Conservation (phyloP, 2,888 invertebrate genomes). For the Adelphocoris suturalis region DNA sequence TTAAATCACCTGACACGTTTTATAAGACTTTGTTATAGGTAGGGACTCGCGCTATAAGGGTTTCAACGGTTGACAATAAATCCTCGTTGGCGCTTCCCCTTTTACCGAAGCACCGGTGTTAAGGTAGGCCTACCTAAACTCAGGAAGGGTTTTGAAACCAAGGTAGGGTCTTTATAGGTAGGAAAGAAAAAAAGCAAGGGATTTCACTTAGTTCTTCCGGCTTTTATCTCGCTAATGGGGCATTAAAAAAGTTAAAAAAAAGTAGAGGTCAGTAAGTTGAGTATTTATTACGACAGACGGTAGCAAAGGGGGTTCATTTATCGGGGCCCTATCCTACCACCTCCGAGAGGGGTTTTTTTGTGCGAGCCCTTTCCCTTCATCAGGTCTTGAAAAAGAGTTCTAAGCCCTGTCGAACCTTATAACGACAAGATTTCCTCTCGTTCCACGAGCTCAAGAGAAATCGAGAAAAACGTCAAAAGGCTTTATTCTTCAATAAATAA, state of each 20-base stretch:
- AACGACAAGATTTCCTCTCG: constrained; percentile 28
- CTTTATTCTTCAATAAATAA: no score
- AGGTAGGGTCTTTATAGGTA: constrained; percentile 47
- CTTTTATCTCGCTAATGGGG: constrained; percentile 68
- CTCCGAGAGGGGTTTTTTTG: constrained; percentile 15
- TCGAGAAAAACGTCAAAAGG: neutral
- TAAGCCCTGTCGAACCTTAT: constrained; percentile 16
- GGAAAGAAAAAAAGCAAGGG: constrained; percentile 57
- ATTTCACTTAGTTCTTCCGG: constrained; percentile 71
- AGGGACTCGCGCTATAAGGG: constrained; percentile 34
- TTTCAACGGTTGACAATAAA: constrained; percentile 64
- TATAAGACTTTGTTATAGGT: constrained; percentile 50
- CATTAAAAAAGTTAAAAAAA: constrained; percentile 66
- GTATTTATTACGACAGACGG: constrained; percentile 69
- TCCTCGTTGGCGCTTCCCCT: constrained; percentile 58
- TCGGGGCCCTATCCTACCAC: constrained; percentile 46
- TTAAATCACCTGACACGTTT: constrained; percentile 61
- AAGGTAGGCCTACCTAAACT: constrained; percentile 38
- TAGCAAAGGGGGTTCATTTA: constrained; percentile 61
- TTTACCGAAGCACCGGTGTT: constrained; percentile 5
- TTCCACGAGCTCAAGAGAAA: neutral
- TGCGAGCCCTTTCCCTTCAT: constrained; percentile 25
- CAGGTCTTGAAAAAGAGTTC: constrained; percentile 32
- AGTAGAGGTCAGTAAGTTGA: constrained; percentile 64
- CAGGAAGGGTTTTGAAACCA: constrained; percentile 33